Percentiles rank a stretch among this genome's conserved stretches.
Conservation (phyloP, 2,797 vertebrate species). For the Danio albolineatus region DNA sequence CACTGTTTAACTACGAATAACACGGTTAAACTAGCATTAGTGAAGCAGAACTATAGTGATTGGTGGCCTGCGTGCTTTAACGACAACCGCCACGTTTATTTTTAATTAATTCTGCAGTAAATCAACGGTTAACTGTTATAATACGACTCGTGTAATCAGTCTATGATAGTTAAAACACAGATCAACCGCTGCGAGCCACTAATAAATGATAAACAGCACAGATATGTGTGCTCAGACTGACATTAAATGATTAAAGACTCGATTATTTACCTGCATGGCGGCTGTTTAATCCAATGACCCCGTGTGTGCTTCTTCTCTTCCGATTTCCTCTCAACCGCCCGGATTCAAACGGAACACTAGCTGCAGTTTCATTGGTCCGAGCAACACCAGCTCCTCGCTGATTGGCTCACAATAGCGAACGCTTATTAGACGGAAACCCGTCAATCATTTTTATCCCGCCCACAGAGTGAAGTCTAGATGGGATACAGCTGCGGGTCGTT, state of each 20-base stretch:
- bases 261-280: slow-evolving; percentile 31
- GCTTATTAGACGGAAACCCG: not conserved
- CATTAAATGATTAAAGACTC: not conserved
- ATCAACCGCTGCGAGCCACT: not conserved
- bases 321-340: slow-evolving; percentile 21
- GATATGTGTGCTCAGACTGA: not conserved
- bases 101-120: too few species aligned
- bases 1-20: too few species aligned
- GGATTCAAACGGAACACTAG: slow-evolving; percentile 27
- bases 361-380: not conserved
- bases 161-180: too few species aligned
- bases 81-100: too few species aligned
- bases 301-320: not conserved
- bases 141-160: too few species aligned
- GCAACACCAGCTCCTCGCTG: not conserved
- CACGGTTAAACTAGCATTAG: too few species aligned
- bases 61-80: too few species aligned
- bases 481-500: too few species aligned
- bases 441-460: not conserved
- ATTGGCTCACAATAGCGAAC: not conserved
- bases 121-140: too few species aligned
- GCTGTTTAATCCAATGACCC: too few species aligned
- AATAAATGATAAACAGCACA: not conserved
- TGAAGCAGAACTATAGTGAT: too few species aligned
- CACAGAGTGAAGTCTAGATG: too few species aligned